Conservation (phyloP, 2,797 vertebrate species). For the Sandelia bainsii region DNA sequence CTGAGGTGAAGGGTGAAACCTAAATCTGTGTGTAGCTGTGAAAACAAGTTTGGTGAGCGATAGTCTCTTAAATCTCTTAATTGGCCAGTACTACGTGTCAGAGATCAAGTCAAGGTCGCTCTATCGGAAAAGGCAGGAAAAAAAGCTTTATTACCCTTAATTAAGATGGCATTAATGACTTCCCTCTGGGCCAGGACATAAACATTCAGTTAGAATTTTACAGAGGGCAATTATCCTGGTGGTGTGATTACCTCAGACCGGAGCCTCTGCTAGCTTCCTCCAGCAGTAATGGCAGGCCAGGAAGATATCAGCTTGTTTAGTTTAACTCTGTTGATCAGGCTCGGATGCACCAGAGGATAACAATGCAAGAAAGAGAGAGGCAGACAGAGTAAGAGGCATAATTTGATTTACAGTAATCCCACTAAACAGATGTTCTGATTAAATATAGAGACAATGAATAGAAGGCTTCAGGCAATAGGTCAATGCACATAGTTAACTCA, state of each 20-base stretch:
- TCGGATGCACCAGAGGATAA: slow-evolving; percentile 59
- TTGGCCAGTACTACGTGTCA: slow-evolving; percentile 38
- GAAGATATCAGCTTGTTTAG: slow-evolving; percentile 83
- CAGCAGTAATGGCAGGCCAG: slow-evolving; percentile 71
- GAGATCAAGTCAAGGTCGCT: slow-evolving; percentile 75
- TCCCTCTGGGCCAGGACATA: slow-evolving; percentile 79
- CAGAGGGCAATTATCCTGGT: slow-evolving; percentile 79
- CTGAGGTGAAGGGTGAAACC: slow-evolving; percentile 51
- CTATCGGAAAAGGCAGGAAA: slow-evolving; percentile 63
- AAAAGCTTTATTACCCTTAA: slow-evolving; percentile 79
- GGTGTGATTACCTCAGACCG: slow-evolving; percentile 81
- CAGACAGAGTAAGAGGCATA: slow-evolving; percentile 26
- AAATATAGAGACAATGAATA: slow-evolving; percentile 50
- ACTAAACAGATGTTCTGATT: slow-evolving; percentile 59
- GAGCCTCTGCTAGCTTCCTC: slow-evolving; percentile 75
- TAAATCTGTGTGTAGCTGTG: slow-evolving; percentile 54
- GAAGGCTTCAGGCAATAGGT: slow-evolving; percentile 61
- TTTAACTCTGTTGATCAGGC: slow-evolving; percentile 72
- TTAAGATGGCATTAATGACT: slow-evolving; percentile 85
- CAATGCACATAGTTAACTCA: slow-evolving; percentile 42
- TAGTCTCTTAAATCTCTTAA: slow-evolving; percentile 45
- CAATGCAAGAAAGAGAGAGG: slow-evolving; percentile 27
- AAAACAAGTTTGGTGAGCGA: slow-evolving; percentile 61
- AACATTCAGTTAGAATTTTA: slow-evolving; percentile 83
- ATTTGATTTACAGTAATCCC: slow-evolving; percentile 50